Conservation (phyloP, 2,113 vertebrate genomes). For the Chaetops frenatus region DNA sequence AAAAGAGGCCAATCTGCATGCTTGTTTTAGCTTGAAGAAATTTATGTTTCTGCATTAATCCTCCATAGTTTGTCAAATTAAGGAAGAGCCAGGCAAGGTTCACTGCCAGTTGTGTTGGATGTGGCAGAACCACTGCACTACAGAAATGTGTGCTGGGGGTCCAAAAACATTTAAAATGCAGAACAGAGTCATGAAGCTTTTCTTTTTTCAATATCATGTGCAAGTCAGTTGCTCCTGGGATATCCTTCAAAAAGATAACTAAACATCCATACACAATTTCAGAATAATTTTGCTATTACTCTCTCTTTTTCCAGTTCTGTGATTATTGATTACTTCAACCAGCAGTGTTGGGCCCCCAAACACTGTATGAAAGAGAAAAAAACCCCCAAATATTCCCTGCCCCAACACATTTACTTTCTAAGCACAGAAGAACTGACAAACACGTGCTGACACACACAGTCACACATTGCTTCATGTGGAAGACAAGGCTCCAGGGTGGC, state of each 20-base stretch:
- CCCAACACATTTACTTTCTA: not conserved
- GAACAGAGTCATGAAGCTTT: not conserved
- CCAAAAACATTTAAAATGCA: not conserved
- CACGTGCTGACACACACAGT: rapidly evolving
- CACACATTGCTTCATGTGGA: not conserved
- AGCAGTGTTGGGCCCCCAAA: not conserved
- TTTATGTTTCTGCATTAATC: not conserved
- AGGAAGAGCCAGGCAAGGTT: not conserved
- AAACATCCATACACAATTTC: not conserved
- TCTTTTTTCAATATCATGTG: not conserved
- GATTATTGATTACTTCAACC: not conserved
- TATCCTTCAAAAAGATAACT: not conserved
- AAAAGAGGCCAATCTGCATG: not conserved
- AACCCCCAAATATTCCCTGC: not conserved
- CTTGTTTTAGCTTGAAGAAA: not conserved
- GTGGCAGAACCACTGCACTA: rapidly evolving
- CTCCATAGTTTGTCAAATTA: not conserved
- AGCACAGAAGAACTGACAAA: not conserved
- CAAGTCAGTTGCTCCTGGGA: not conserved
- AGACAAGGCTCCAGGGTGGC: not conserved
- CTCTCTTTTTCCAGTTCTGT: not conserved
- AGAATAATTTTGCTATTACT: not conserved
- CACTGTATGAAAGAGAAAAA: not conserved
- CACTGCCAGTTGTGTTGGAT: not conserved
- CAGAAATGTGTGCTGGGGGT: not conserved